A percentile compares a stretch with the other conserved stretches of the same genome.
Conservation (phyloP, 2,888 invertebrate species). For the Andrena dorsata region DNA sequence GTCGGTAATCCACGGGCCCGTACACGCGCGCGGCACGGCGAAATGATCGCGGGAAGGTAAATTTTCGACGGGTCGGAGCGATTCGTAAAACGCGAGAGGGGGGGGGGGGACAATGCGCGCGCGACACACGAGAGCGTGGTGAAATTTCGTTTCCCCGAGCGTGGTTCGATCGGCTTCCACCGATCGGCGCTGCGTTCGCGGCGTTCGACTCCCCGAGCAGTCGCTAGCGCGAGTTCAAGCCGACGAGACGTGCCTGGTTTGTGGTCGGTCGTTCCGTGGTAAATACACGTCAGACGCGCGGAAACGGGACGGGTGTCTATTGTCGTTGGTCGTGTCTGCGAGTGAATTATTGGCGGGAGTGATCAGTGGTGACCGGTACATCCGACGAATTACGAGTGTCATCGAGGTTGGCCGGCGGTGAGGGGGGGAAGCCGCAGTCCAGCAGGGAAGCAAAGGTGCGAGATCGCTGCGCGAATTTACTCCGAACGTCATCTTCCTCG, state of each 20-base stretch:
- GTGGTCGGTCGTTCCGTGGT: constrained; percentile 27
- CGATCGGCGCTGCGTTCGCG: constrained; percentile 69
- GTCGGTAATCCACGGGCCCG: no score
- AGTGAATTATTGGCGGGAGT: constrained; percentile 44
- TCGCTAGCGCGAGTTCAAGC: constrained; percentile 79
- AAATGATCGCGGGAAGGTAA: not conserved
- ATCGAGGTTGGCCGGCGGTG: constrained; percentile 44
- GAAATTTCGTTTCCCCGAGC: constrained; percentile 54
- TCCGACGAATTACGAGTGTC: constrained; percentile 52
- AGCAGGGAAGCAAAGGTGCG: constrained; percentile 6
- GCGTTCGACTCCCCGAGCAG: constrained; percentile 63
- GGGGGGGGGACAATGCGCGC: constrained; percentile 13
- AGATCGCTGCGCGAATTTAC: constrained; percentile 23
- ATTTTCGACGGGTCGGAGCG: not conserved
- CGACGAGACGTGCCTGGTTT: constrained; percentile 64
- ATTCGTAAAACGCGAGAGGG: constrained; percentile 3
- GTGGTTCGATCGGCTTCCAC: constrained; percentile 62
- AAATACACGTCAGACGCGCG: constrained; percentile 61
- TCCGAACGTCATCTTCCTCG: constrained; percentile 33
- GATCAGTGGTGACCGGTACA: constrained; percentile 39
- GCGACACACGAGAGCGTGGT: constrained; percentile 24
- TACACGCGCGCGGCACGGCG: no score
- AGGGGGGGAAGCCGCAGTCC: constrained; percentile 3
- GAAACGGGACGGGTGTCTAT: constrained; percentile 48
- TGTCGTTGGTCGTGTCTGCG: constrained; percentile 37